A percentile compares a stretch with the other conserved stretches of the same genome.
Evolutionary conservation across 2,888 invertebrate genomes (phyloP).

Genomic region (Eremobia ochroleuca): DNA sequence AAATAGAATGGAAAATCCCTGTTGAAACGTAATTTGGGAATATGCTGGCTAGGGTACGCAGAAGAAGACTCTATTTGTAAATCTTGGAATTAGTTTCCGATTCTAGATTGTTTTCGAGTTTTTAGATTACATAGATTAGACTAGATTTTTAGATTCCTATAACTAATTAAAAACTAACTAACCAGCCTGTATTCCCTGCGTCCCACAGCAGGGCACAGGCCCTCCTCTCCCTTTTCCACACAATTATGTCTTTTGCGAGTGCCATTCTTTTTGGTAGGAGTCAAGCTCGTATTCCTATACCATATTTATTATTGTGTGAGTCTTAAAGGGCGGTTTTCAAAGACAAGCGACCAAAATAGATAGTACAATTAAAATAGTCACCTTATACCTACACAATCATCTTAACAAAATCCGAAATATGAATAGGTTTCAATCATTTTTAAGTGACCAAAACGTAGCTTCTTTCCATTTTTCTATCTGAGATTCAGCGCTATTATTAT

Average conservation of each 20-base stretch:
- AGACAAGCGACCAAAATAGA: too few relatives aligned
- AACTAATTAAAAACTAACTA: too few relatives aligned
- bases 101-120: neutral
- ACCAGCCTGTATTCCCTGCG: too few relatives aligned
- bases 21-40: neutral
- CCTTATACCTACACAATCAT: neutral
- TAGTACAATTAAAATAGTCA: neutral
- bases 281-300: neutral
- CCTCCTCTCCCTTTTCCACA: too few relatives aligned
- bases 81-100: neutral
- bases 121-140: too few relatives aligned
- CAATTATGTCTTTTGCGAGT: too few relatives aligned
- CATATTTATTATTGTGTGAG: neutral
- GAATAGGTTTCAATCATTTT: slow-evolving; percentile 16
- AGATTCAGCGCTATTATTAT: slow-evolving; percentile 47
- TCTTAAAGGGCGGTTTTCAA: neutral
- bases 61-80: neutral
- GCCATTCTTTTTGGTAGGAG: too few relatives aligned
- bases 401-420: neutral
- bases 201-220: neutral
- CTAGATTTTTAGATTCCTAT: too few relatives aligned
- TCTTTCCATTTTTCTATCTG: slow-evolving; percentile 22
- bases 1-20: neutral
- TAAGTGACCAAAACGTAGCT: slow-evolving; percentile 43
- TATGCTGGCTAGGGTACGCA: neutral